Evolutionary conservation across 2,888 invertebrate genomes (phyloP), one percentile per base, ranked within the genome.

Genomic region (Masnerella sp.): DNA sequence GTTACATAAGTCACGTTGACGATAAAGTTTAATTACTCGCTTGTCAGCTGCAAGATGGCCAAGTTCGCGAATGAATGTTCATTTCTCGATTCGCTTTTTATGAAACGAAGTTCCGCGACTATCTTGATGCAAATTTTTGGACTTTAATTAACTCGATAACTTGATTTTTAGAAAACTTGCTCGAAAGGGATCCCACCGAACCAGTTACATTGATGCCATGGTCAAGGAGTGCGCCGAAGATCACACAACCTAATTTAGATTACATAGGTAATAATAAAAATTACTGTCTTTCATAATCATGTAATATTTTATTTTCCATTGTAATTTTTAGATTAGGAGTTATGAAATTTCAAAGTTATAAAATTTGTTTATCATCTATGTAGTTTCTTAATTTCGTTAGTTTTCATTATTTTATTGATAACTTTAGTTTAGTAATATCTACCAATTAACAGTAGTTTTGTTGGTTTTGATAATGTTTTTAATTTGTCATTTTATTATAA

Each of bases 201-300:
- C 42, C 51, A 36, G 59, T 79, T 42, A 72, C 75, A 61, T 62
- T 80, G 34, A 47, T 76, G 9, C 75, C 61, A 54, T 99, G 97
- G 96, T 96, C 96, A 34, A 94, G 95, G 74, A 93, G 96, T 84
- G 90, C 94, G 68, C 94, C 98, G 0, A 96, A 96, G 88, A 93
- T 96, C 91, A 93, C 94, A 4, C 99, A 99, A 88, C 97, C 98
- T 0, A 95, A 96, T 89, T 91, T 99, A 74, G 98, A 99, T 88
- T 99, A 93, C 85, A 91, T 92, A 82, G 95, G 96, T 96, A 90
- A n/a, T n/a, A n/a, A n/a, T n/a, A n/a, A n/a, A n/a, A n/a, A n/a
- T n/a, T n/a, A n/a, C n/a, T n/a, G n/a, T n/a, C n/a, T n/a, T n/a
- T n/a, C n/a, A n/a, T n/a, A n/a, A n/a, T n/a, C n/a, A n/a, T n/a